Conservation (phyloP, 1,140 invertebrate species). For the Mamestra configurata region DNA sequence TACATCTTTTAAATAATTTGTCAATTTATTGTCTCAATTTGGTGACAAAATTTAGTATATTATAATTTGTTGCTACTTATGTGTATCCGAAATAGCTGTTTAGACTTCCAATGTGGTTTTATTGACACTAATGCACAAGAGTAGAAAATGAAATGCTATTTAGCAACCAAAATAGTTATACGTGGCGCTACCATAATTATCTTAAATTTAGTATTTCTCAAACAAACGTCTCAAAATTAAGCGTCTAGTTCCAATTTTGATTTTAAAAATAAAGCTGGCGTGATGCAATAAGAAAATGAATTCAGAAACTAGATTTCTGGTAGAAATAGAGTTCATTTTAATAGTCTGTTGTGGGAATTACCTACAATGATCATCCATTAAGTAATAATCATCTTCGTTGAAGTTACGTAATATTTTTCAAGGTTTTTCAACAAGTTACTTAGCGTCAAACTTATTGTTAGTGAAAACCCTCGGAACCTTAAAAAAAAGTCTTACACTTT, state of each 20-base stretch:
- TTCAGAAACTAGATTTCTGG: no score
- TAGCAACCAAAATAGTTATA: no score
- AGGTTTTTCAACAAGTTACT: no score
- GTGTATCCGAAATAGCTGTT: neutral
- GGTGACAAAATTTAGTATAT: conserved; percentile 5
- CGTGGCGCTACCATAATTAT: no score
- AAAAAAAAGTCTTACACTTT: neutral
- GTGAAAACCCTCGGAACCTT: neutral
- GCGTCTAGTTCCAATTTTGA: neutral
- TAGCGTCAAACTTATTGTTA: neutral
- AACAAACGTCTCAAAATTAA: neutral
- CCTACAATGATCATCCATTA: neutral
- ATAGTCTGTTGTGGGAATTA: no score
- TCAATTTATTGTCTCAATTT: conserved; percentile 22
- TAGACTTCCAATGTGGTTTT: conserved; percentile 5
- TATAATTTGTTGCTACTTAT: conserved; percentile 9
- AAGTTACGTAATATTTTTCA: no score
- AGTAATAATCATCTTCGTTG: neutral
- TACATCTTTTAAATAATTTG: conserved; percentile 19
- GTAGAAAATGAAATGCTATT: neutral
- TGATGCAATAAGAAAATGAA: no score
- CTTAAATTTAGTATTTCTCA: neutral
- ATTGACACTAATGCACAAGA: conserved; percentile 4
- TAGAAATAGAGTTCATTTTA: no score
- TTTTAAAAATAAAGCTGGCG: neutral